phyloP scores from a whole-genome alignment of 2,113 vertebrate genomes.

The Athene cunicularia region DNA sequence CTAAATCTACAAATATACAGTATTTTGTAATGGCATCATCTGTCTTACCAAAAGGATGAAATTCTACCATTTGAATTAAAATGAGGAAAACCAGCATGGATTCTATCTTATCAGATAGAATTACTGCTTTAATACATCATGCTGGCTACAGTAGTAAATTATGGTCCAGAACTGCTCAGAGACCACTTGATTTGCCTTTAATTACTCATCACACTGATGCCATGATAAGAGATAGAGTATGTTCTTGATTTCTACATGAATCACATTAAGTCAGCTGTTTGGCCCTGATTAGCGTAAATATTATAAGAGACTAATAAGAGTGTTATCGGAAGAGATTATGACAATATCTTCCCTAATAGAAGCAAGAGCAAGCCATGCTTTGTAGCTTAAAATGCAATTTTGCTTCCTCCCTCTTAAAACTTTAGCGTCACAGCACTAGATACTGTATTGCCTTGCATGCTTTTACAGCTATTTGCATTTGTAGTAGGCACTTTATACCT shows the following conservation, averaged over 20 bases:
- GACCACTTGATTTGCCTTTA: constrained; percentile 6
- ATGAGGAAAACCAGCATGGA: neutral
- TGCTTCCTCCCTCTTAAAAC: neutral
- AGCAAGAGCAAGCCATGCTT: neutral
- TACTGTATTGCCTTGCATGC: neutral
- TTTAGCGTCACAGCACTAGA: neutral
- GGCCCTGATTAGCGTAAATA: neutral
- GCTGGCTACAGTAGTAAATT: neutral
- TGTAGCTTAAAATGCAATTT: neutral
- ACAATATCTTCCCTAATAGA: neutral
- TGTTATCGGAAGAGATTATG: neutral
- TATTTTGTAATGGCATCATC: neutral
- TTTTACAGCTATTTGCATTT: neutral
- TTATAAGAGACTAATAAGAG: neutral
- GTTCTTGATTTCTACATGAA: constrained; percentile 2
- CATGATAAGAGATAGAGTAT: neutral
- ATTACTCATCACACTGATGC: neutral
- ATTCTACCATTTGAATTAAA: constrained; percentile 1
- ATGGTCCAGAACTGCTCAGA: neutral
- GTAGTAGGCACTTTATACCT: neutral
- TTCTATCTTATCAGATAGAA: neutral
- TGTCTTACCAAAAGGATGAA: neutral
- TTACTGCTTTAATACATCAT: constrained; percentile 17
- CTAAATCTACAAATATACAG: neutral
- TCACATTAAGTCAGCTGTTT: neutral